These are phyloP conservation scores for Otolemur garnettii DNA, from an alignment of 2,113 vertebrate genomes.

Conservation along the genomic window DNA sequence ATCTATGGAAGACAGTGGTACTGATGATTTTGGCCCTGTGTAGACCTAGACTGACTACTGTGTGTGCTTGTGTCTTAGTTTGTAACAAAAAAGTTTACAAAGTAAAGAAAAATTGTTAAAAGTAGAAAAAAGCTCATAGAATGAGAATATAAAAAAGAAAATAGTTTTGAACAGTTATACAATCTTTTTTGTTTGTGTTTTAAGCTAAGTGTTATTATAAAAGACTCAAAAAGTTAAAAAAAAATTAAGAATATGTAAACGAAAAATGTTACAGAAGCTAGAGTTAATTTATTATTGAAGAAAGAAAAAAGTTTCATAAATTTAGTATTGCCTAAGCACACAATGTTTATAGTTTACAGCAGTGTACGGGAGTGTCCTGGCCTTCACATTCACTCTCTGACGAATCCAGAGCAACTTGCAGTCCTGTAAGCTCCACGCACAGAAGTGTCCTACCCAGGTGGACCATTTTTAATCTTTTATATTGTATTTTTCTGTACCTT, in stretches of 20 bases:
- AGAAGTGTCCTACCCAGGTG: too few relatives aligned
- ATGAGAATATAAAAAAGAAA: background rate
- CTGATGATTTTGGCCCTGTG: background rate
- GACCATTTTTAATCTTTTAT: too few relatives aligned
- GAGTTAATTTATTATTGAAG: background rate
- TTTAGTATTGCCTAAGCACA: background rate
- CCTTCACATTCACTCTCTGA: background rate
- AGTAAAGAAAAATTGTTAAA: background rate
- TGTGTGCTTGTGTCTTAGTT: background rate
- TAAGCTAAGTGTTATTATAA: background rate
- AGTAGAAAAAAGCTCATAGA: background rate
- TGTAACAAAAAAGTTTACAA: background rate
- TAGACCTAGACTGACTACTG: background rate
- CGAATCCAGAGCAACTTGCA: background rate
- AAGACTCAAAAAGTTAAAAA: background rate
- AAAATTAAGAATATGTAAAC: background rate
- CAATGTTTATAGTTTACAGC: background rate
- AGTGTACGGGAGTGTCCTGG: background rate
- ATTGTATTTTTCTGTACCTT: too few relatives aligned
- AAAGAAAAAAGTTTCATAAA: background rate
- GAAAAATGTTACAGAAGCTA: background rate
- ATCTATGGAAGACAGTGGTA: background rate
- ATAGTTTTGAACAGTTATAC: background rate
- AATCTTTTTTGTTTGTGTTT: background rate
- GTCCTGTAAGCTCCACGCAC: background rate